phyloP scores from a whole-genome alignment of 2,888 invertebrate genomes.

The Nyleta sp. region DNA sequence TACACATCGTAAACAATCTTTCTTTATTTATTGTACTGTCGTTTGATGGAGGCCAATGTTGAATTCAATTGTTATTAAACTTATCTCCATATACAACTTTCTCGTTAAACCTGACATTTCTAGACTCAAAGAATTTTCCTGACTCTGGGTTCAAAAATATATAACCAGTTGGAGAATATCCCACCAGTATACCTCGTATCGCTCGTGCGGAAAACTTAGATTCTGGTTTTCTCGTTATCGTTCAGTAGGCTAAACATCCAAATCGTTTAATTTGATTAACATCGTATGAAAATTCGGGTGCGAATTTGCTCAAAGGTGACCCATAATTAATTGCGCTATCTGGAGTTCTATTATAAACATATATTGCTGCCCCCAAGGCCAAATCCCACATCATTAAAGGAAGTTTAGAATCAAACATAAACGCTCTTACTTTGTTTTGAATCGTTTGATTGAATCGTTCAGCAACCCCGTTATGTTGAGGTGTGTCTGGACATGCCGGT shows the following conservation, averaged over 20 bases:
- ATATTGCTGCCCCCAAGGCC: constrained; percentile 57
- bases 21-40: no score
- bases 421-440: background rate
- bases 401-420: background rate
- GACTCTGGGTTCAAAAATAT: constrained; percentile 37
- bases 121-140: constrained; percentile 28
- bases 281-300: constrained; percentile 35
- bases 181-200: constrained; percentile 8
- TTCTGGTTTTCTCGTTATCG: constrained; percentile 20
- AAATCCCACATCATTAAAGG: constrained; percentile 60
- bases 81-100: constrained; percentile 64
- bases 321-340: constrained; percentile 36
- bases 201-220: no score
- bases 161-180: constrained; percentile 1
- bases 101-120: constrained; percentile 51
- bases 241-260: constrained; percentile 53
- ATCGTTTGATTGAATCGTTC: background rate
- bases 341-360: constrained; percentile 63
- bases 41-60: no score
- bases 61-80: background rate
- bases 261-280: constrained; percentile 49
- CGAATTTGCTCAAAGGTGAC: constrained; percentile 9
- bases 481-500: no score
- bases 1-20: no score
- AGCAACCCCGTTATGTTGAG: background rate